Evolutionary conservation across 2,113 vertebrate genomes (phyloP).

Genomic region (Craseonycteris thonglongyai): DNA sequence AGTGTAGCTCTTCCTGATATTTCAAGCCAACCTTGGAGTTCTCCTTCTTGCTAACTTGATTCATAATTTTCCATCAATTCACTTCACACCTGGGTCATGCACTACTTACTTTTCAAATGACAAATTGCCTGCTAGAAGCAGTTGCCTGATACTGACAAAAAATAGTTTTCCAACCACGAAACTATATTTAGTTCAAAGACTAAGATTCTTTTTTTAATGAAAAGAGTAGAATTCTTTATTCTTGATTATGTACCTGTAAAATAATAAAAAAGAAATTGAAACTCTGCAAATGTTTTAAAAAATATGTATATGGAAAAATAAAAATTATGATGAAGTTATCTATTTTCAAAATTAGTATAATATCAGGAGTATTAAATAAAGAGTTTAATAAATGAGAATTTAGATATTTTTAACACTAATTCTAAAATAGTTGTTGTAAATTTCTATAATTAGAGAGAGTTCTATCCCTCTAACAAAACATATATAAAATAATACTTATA

Average conservation of each 20-base stretch:
- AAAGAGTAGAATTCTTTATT: not conserved
- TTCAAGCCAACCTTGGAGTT: conserved; percentile 30
- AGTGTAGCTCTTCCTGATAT: not conserved
- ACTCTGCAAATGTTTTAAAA: not conserved
- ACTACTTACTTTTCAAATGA: conserved; percentile 41
- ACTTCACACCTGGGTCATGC: not conserved
- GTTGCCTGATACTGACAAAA: conserved; percentile 11
- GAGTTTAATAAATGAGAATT: not conserved
- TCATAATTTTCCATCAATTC: conserved; percentile 31
- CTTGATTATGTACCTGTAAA: not conserved
- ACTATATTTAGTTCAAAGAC: conserved; percentile 8
- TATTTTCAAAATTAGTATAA: not conserved
- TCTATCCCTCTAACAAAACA: not conserved
- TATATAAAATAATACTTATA: not conserved
- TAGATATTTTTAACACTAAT: not conserved
- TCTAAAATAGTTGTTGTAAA: not conserved
- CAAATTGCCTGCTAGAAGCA: conserved; percentile 8
- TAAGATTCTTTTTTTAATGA: not conserved
- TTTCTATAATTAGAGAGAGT: not conserved
- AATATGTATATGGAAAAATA: not conserved
- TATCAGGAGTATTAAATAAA: not conserved
- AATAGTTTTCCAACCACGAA: not conserved
- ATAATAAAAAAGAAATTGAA: not conserved
- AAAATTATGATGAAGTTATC: not conserved
- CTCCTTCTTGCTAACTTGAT: conserved; percentile 15